Evolutionary conservation across 2,888 invertebrate species (phyloP), one percentile per base, ranked within the genome.

Genomic region (Metalampra italica): DNA sequence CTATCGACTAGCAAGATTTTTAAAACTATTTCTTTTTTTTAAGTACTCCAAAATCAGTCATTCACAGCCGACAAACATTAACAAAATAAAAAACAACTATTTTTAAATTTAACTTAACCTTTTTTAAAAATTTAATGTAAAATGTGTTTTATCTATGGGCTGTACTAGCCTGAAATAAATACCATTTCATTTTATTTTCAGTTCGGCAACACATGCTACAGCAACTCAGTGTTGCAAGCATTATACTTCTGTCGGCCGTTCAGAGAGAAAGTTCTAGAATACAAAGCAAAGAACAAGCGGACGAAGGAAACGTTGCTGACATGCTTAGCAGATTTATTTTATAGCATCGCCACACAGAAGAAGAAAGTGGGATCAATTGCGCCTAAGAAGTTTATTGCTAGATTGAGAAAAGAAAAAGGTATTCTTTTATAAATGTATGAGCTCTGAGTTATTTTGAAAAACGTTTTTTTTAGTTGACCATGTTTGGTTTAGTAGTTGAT

Each of bases 161-260:
- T n/a, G n/a, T n/a, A n/a, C n/a, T n/a, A n/a, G n/a, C n/a, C n/a
- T n/a, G n/a, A n/a, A n/a, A n/a, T n/a, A n/a, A 22, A 3, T 22
- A 22, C 5, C 5, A 22, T 22, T 22, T 22, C 22, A 22, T 5
- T 22, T 22, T 3, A 39, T 39, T 39, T 91, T 61, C 90, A 96
- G 96, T 99, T 99, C 91, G 99, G 99, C 64, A 99, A 99, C 89
- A 99, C 99, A 30, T 99, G 99, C 90, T 99, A 99, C 84, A 98
- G 98, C 82, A 99, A 99, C 89, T 99, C 99, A 41, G 99, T 99
- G 64, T 92, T 99, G 59, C 99, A 99, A 92, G 99, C 99, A 30
- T 91, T 99, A 59, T 99, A 99, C 84, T 99, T 99, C 86, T 99
- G 99, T 89, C 96, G 97, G 74, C 99, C 99, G 52, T 99, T 99